Conservation (phyloP, 2,888 invertebrate genomes). For the Lasioglossum pauxillum region DNA sequence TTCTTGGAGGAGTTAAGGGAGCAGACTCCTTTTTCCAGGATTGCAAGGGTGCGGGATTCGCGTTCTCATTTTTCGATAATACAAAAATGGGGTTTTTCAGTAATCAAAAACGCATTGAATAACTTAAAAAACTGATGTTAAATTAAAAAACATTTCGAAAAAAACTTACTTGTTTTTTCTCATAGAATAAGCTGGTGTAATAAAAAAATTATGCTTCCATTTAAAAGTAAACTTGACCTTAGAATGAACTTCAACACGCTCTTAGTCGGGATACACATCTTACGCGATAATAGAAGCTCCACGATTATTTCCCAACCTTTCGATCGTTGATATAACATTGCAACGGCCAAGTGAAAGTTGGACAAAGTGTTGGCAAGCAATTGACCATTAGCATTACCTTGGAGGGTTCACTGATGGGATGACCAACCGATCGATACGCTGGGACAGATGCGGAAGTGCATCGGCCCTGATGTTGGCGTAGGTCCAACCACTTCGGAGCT, state of each 20-base stretch:
- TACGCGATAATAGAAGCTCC: not conserved
- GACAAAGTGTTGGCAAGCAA: constrained; percentile 29
- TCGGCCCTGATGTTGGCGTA: constrained; percentile 63
- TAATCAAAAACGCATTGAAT: no score
- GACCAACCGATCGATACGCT: constrained; percentile 66
- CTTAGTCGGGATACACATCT: not conserved
- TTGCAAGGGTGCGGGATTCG: no score
- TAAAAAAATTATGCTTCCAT: no score
- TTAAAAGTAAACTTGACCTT: no score
- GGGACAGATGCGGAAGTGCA: constrained; percentile 67
- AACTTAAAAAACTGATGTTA: no score
- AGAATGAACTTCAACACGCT: not conserved
- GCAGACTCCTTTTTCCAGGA: no score
- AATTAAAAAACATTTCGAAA: no score
- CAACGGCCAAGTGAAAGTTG: constrained; percentile 3
- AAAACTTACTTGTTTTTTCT: no score
- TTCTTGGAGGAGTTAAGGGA: not conserved
- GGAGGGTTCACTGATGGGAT: constrained; percentile 48
- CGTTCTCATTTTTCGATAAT: no score
- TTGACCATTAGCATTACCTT: constrained; percentile 45
- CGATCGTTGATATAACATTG: no score
- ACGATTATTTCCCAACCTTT: not conserved
- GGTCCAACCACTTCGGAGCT: constrained; percentile 59
- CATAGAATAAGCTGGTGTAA: no score
- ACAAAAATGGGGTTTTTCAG: no score